phyloP scores from a whole-genome alignment of 2,113 vertebrate species.

The Clinocottus analis region DNA sequence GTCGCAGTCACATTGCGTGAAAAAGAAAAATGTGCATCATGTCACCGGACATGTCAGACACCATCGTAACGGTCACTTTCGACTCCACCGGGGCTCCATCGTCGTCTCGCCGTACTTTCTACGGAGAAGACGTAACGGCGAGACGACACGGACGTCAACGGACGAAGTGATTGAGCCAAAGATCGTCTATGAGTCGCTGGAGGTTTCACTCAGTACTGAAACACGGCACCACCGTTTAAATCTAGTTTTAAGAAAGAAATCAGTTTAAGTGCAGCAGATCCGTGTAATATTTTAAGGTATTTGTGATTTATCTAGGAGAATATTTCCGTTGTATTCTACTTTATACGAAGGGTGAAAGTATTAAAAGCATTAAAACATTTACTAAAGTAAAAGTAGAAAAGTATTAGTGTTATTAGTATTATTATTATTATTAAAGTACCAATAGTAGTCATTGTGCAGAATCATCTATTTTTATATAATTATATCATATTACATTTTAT shows the following conservation, averaged over 20 bases:
- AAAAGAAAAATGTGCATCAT: not conserved
- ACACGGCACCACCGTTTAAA: not conserved
- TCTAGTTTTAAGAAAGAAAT: not conserved
- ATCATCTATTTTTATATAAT: not conserved
- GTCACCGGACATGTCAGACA: conserved; percentile 7
- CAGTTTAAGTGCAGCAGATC: too few species aligned
- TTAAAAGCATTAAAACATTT: too few species aligned
- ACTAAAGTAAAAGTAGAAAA: too few species aligned
- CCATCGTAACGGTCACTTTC: not conserved
- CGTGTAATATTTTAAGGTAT: too few species aligned
- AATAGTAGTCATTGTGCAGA: not conserved
- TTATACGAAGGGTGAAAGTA: too few species aligned
- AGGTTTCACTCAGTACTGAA: not conserved
- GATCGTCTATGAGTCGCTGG: not conserved
- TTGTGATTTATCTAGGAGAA: not conserved
- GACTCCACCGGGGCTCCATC: conserved; percentile 46
- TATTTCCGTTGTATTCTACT: not conserved
- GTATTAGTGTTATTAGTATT: too few species aligned
- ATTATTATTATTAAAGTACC: not conserved
- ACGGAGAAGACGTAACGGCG: not conserved
- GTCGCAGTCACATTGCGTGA: conserved; percentile 40
- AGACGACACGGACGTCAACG: conserved; percentile 24
- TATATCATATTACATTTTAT: not conserved
- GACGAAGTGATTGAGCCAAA: not conserved
- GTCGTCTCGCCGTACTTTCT: conserved; percentile 46